Evolutionary conservation across 2,113 vertebrate species (phyloP).

Genomic region (Plectropomus leopardus): DNA sequence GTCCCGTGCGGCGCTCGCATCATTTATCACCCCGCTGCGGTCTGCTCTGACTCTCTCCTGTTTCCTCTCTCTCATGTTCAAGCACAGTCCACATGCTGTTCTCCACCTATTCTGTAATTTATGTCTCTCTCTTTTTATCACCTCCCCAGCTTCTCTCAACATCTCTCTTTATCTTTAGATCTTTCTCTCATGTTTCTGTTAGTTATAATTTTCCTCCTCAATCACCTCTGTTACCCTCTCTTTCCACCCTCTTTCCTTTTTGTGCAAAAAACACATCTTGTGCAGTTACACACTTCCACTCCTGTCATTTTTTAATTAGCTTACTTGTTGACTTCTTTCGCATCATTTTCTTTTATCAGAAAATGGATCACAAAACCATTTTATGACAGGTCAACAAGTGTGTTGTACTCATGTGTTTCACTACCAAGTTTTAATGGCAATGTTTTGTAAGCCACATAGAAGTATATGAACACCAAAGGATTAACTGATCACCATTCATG

Average conservation of each 20-base stretch:
- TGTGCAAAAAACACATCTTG: constrained; percentile 1
- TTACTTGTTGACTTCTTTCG: neutral
- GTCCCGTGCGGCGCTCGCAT: constrained; percentile 65
- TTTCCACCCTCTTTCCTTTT: neutral
- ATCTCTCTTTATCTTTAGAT: constrained; percentile 44
- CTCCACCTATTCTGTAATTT: constrained; percentile 46
- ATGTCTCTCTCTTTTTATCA: constrained; percentile 39
- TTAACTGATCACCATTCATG: neutral
- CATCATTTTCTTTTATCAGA: constrained; percentile 1
- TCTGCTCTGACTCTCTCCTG: constrained; percentile 42
- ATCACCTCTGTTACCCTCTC: neutral
- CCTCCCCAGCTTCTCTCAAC: neutral
- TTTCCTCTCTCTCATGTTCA: constrained; percentile 41
- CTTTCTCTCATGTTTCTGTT: constrained; percentile 6
- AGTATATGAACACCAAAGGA: neutral
- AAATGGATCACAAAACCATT: neutral
- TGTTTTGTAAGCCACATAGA: neutral
- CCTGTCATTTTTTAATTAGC: neutral
- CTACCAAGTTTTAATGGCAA: neutral
- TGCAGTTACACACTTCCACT: no score
- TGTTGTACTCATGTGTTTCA: neutral
- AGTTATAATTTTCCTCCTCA: constrained; percentile 13
- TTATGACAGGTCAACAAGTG: neutral
- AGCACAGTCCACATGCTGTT: constrained; percentile 18
- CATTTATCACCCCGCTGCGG: constrained; percentile 77